Evolutionary conservation across 2,888 invertebrate genomes (phyloP), one percentile per base, ranked within the genome.

Genomic region (Marasmarcha lunaedactyla): DNA sequence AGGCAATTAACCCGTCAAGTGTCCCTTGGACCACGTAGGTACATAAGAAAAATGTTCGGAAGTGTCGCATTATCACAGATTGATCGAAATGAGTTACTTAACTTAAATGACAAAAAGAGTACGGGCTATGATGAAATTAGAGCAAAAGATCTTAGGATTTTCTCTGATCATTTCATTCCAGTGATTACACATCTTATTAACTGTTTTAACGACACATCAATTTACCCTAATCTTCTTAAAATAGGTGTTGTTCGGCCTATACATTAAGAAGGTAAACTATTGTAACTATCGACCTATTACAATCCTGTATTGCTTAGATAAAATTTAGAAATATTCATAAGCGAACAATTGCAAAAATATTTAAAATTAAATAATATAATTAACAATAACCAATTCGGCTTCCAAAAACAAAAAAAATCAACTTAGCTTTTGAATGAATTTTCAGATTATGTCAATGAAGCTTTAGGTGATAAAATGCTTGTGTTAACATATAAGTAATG

Each of bases 231-330:
- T 9, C 10, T 35, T 7, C 12, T 45, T 9, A 45, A 41, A 27
- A 33, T 36, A 7, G 45, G 45, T n/a, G 30, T 42, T 10, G 26
- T 45, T 1, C n/a, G 45, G 14, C 45, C 45, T 4, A 42, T 45
- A 13, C 35, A 37, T 25, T 41, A 45, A 43, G 41, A 40, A 15
- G 43, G 45, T 1, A 1, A 39, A 47, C n/a, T 15, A 9, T 10
- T 41, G 39, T n/a, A 47, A 47, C n/a, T 47, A 45, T 14, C 33
- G 43, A 36, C 45, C 45, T 1, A 45, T 45, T 5, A 45, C 45
- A 4, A 45, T 45, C 15, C 14, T 43, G 13, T 27, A 42, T 9
- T 35, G 33, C 9, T 33, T 45, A 1, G 39, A 45, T 20, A 45
- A 45, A 30, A 39, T 45, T 20, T 42, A 1, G 42, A 45, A 15